A percentile compares a stretch with the other conserved stretches of the same genome.
phyloP scores from a whole-genome alignment of 2,113 vertebrate genomes.

The Dicaeum eximium region DNA sequence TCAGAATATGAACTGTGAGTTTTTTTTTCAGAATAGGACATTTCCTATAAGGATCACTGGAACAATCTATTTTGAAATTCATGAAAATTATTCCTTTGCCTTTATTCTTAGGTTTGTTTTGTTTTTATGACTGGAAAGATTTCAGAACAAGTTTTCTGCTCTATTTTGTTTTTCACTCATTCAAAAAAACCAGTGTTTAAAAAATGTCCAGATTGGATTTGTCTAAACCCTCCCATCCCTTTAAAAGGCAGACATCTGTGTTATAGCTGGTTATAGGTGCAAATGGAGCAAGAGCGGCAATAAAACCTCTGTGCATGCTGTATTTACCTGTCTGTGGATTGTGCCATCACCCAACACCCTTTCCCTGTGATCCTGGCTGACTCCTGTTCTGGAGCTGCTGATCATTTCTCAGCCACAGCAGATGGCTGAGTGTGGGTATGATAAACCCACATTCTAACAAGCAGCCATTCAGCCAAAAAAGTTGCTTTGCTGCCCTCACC shows the following conservation, averaged over 20 bases:
- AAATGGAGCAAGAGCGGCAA: not conserved
- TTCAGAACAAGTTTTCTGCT: not conserved
- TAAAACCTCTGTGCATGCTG: not conserved
- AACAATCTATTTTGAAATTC: not conserved
- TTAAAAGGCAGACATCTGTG: not conserved
- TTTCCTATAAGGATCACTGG: not conserved
- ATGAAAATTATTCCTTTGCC: not conserved
- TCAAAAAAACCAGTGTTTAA: not conserved
- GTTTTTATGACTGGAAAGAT: not conserved
- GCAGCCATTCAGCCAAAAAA: not conserved
- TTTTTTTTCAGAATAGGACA: not conserved
- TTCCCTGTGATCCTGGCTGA: not conserved
- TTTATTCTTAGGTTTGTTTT: not conserved
- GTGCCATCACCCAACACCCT: not conserved
- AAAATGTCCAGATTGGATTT: not conserved
- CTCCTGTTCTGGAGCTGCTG: not conserved
- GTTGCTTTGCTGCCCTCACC: not conserved
- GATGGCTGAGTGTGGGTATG: not conserved
- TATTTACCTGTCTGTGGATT: not conserved
- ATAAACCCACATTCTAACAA: not conserved
- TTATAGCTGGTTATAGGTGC: not conserved
- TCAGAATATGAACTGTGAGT: not conserved
- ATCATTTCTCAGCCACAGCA: not conserved
- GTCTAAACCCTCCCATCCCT: not conserved
- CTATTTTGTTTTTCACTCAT: not conserved